Base-by-base conservation (phyloP, 2,113 vertebrate species). In the Rhinolophus ferrumequinum region DNA sequence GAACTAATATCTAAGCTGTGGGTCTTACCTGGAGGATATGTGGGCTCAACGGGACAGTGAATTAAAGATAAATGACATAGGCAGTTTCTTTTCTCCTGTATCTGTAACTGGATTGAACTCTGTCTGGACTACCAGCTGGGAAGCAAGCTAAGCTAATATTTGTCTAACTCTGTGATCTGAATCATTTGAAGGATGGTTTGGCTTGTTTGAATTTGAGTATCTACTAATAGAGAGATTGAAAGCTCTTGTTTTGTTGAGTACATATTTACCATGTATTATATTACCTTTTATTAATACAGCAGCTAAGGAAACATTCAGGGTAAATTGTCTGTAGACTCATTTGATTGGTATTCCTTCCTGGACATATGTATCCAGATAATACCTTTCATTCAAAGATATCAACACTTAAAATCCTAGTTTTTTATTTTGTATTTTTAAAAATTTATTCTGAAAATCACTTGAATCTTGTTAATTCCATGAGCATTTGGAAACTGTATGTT, bases 111-210 rank as follows among this genome's bases (percentile, higher is more conserved):
- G 77, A 86, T 73, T 88, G 94, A 96, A 96, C 72, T 93, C 82
- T 96, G 35, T 89, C 69, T 76, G 62, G 89, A 44, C 64, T 94
- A 94, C 85, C 97, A 97, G 93, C 95, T 97, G 93, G 97, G 94
- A 96, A 94, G 84, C 86, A 95, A 94, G 95, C 95, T 96, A 94
- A 97, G 77, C 93, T 97, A 97, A 97, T 98, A 96, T 98, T 97
- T 97, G 86, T 87, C 80, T 66, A 79, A 56, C 70, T 96, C 79
- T 94, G 41, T 77, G 79, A 89, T 97, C 91, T 87, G 88, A 96
- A 93, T 90, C 96, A 64, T 96, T 87, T 97, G 88, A 96, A 54
- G 93, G 75, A 50, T 87, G 62, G 73, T 94, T 96, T 93, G 70
- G 79, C 67, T 95, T 97, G 87, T 97, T 97, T 97, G 93, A 96